Conservation (phyloP, 2,113 vertebrate genomes). For the Drymodes brunneopygia region DNA sequence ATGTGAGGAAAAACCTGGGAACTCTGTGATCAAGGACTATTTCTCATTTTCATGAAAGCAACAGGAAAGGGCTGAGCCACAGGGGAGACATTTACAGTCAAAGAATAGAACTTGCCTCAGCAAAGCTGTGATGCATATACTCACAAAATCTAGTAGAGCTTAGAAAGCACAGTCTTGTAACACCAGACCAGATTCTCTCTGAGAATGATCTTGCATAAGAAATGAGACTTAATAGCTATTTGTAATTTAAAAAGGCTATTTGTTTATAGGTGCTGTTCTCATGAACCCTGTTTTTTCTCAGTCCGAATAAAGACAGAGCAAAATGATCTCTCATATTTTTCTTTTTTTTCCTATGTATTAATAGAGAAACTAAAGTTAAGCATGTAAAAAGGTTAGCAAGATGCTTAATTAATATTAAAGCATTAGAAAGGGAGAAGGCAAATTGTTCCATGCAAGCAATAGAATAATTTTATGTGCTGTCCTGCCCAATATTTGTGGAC, state of each 20-base stretch:
- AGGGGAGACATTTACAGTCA: conserved; percentile 19
- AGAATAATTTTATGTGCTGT: neutral
- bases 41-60: conserved; percentile 52
- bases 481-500: neutral
- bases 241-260: conserved; percentile 11
- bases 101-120: conserved; percentile 14
- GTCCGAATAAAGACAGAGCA: neutral
- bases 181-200: neutral
- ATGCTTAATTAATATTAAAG: neutral
- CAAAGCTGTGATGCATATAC: neutral
- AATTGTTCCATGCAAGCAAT: neutral
- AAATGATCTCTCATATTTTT: neutral
- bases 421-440: neutral
- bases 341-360: neutral
- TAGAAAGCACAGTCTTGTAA: neutral
- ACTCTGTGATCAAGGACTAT: neutral
- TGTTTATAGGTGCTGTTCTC: neutral
- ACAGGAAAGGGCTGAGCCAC: conserved; percentile 52
- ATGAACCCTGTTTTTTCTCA: neutral
- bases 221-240: conserved; percentile 33
- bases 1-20: conserved; percentile 26
- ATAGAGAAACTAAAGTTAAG: neutral
- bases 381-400: neutral
- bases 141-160: neutral
- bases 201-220: neutral